Percentiles rank a stretch among this genome's conserved stretches.
phyloP scores from a whole-genome alignment of 2,113 vertebrate species.

The Tupaia chinensis region DNA sequence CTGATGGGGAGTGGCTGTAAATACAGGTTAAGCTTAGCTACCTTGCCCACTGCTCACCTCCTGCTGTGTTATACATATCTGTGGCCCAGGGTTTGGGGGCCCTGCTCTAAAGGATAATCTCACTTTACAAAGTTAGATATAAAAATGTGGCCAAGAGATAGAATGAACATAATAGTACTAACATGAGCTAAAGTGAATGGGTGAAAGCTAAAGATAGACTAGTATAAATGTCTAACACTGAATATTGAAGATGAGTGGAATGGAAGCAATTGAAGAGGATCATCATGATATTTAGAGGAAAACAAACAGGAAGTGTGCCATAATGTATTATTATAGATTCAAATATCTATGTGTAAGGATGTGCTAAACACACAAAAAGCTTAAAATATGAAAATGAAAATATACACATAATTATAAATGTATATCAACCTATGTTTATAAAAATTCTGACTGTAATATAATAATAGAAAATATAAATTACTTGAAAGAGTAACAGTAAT shows the following conservation, averaged over 20 bases:
- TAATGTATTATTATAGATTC: not conserved
- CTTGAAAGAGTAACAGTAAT: not conserved
- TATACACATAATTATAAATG: not conserved
- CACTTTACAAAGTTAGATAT: not conserved
- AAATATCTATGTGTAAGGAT: not conserved
- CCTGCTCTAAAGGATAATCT: not conserved
- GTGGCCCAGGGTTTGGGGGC: too few species aligned
- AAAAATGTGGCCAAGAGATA: not conserved
- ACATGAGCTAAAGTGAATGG: not conserved
- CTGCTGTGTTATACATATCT: too few species aligned
- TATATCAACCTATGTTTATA: not conserved
- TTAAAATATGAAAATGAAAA: not conserved
- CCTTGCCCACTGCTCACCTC: too few species aligned
- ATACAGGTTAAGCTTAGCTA: too few species aligned
- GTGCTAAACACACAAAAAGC: not conserved
- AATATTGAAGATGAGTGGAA: not conserved
- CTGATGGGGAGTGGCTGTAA: too few species aligned
- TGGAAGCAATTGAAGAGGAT: not conserved
- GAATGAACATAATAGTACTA: not conserved
- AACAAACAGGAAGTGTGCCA: not conserved
- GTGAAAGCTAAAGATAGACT: not conserved
- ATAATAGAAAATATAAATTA: too few species aligned
- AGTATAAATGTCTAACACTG: not conserved
- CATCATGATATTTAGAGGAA: not conserved
- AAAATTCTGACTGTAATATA: not conserved